Conservation (phyloP, 2,113 vertebrate species). For the Zootoca vivipara region DNA sequence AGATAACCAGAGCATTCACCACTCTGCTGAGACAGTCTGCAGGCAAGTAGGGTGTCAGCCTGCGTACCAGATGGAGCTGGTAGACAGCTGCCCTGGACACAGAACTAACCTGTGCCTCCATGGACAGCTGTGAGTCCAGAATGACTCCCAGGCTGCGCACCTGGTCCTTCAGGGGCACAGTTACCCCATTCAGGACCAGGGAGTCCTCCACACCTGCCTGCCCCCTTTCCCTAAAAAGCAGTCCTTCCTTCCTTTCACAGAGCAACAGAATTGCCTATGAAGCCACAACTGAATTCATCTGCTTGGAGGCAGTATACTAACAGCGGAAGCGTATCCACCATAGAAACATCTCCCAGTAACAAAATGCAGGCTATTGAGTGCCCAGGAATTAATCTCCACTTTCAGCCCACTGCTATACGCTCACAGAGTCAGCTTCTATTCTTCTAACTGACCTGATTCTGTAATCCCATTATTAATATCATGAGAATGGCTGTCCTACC, state of each 20-base stretch:
- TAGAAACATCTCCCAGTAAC: conserved; percentile 33
- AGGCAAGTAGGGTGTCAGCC: no score
- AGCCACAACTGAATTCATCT: background rate
- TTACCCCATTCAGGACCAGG: no score
- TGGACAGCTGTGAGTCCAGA: no score
- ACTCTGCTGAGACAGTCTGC: no score
- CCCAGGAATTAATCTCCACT: conserved; percentile 73
- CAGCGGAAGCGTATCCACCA: conserved; percentile 12
- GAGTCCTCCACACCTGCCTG: no score
- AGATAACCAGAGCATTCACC: no score
- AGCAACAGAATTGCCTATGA: background rate
- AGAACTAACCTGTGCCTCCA: no score
- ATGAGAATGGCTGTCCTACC: conserved; percentile 79
- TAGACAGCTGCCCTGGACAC: no score
- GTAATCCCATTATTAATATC: conserved; percentile 84
- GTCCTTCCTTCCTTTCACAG: background rate
- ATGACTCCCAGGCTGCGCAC: no score
- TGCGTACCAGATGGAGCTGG: no score
- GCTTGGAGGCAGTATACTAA: background rate
- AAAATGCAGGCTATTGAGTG: conserved; percentile 35
- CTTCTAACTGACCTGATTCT: conserved; percentile 83
- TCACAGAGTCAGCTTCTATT: conserved; percentile 78
- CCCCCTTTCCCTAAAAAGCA: no score
- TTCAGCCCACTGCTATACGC: conserved; percentile 57
- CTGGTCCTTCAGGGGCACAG: no score